Percentiles rank a stretch among this genome's conserved stretches.
Evolutionary conservation across 2,113 vertebrate genomes (phyloP).

Genomic region (Indicator maculatus): DNA sequence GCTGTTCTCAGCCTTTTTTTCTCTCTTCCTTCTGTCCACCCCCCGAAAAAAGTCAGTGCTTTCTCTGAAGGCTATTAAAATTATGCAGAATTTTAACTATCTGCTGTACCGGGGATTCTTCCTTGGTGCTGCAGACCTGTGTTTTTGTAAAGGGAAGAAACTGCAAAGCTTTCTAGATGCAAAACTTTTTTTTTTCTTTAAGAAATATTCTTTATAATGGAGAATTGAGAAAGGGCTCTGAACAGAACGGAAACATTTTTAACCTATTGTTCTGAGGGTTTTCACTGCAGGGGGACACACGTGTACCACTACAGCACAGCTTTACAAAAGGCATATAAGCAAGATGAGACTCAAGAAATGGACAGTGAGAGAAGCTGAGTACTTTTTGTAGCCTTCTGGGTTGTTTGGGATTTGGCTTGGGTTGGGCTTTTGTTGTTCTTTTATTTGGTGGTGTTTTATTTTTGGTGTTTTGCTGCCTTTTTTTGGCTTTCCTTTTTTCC

Average conservation of each 20-base stretch:
- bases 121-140: not conserved
- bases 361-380: not conserved
- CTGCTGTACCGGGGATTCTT: not conserved
- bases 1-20: conserved; percentile 61
- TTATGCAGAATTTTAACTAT: conserved; percentile 60
- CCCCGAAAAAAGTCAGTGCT: conserved; percentile 42
- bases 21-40: not conserved
- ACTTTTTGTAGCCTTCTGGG: not conserved
- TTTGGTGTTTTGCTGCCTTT: too few relatives aligned
- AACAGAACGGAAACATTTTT: rapidly evolving
- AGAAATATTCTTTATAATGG: not conserved
- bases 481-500: not conserved
- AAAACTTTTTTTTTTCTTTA: not conserved
- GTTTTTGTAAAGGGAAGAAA: not conserved
- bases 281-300: not conserved
- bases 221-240: rapidly evolving
- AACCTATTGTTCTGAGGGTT: not conserved
- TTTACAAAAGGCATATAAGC: rapidly evolving
- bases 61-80: conserved; percentile 49
- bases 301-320: not conserved
- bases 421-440: too few relatives aligned
- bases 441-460: too few relatives aligned
- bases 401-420: not conserved
- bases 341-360: rapidly evolving
- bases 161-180: not conserved